Base-by-base conservation (phyloP, 2,113 vertebrate genomes). In the Trogon melanurus region DNA sequence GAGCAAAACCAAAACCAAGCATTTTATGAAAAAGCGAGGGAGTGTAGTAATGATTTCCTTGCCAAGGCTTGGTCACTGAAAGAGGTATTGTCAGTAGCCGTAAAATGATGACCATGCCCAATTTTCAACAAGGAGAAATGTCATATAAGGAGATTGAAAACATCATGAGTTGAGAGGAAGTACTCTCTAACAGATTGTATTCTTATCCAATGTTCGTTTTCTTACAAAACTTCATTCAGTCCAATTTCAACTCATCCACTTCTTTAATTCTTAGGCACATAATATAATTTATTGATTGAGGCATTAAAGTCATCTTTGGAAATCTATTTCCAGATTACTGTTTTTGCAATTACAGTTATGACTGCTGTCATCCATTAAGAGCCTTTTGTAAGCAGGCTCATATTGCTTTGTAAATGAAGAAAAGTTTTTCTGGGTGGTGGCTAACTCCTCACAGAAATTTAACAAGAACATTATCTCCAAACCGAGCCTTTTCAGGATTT, bases 291-390 rank as follows among this genome's bases (percentile, higher is more conserved):
- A 73, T 88, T 82, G 84, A 69, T 82, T 65, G 45, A 85, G 27
- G 58, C 41, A 51, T 61, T 76, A 73, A 87, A 79, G 87, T 89
- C 2, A 72, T 85, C 27, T 62, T 61, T 79, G 27, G 66, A 90
- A 94, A 91, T 89, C 57, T 75, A 57, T 94, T 94, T 79, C 57
- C 51, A 89, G 70, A 75, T 82, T 93, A 74, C 74, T 85, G 11
- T 89, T 82, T 13, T 0, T 66, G 70, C 65, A 82, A 26, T 54
- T 88, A 74, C 56, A 89, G 70, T 91, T 89, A 85, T 50, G 12
- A 56, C 32, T 80, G 15, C 79, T 81, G 19, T 89, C 84, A 85
- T 91, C 83, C 65, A 62, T 79, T 91, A 94, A 75, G 78, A 79
- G 16, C 27, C 45, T 85, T 85, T 89, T 85, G 47, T 62, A 88